Evolutionary conservation across 2,888 invertebrate genomes (phyloP).

Genomic region (Melanotus villosus): DNA sequence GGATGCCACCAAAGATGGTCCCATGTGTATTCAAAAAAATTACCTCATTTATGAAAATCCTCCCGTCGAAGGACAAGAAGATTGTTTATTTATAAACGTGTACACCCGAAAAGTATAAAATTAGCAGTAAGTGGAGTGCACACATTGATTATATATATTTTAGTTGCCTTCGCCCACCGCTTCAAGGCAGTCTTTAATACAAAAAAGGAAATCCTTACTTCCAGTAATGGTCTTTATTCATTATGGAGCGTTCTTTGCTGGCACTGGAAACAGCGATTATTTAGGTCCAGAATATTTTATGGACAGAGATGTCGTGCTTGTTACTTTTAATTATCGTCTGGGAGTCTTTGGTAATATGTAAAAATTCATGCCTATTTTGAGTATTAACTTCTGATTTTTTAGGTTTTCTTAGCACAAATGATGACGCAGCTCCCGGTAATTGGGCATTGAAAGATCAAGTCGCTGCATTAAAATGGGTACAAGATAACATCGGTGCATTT

Average conservation of each 20-base stretch:
- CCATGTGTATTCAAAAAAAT: constrained; percentile 68
- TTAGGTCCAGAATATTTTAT: constrained; percentile 71
- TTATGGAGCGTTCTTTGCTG: constrained; percentile 71
- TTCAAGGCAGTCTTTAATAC: too few relatives aligned
- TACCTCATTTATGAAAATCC: constrained; percentile 60
- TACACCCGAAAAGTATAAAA: constrained; percentile 65
- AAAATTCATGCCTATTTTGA: neutral
- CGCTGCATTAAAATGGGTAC: too few relatives aligned
- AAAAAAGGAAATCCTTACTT: constrained; percentile 8
- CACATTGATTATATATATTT: neutral
- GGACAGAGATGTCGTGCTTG: constrained; percentile 69
- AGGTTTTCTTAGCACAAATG: constrained; percentile 69
- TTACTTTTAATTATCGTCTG: constrained; percentile 69
- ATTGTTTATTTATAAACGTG: constrained; percentile 70
- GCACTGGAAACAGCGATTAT: constrained; percentile 65
- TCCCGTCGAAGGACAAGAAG: constrained; percentile 66
- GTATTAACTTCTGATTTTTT: neutral
- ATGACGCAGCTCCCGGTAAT: constrained; percentile 69
- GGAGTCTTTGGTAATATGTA: constrained; percentile 60
- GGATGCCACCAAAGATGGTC: constrained; percentile 62
- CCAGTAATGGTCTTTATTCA: constrained; percentile 71
- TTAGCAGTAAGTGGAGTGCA: neutral
- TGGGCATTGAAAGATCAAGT: constrained; percentile 71
- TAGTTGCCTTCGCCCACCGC: too few relatives aligned
- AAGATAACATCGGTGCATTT: constrained; percentile 67